Conservation (phyloP, 2,797 vertebrate species). For the Rhinophrynus dorsalis region DNA sequence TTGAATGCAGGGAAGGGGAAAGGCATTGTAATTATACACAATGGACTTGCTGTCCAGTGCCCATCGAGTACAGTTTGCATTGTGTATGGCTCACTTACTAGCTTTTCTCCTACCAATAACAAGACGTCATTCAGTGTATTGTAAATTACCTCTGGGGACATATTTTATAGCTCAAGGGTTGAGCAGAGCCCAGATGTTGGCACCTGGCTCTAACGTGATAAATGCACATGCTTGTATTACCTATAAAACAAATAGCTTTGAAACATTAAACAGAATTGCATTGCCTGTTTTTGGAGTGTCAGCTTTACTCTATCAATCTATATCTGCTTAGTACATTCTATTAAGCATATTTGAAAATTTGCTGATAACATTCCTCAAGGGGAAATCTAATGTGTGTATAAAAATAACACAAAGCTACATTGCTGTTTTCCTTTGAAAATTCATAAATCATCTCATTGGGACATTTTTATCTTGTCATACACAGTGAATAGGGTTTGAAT, state of each 20-base stretch:
- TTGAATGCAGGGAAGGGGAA: constrained; percentile 48
- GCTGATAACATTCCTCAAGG: constrained; percentile 6
- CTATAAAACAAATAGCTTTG: constrained; percentile 55
- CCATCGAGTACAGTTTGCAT: constrained; percentile 59
- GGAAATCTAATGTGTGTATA: constrained; percentile 21
- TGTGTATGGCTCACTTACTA: constrained; percentile 56
- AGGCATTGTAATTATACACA: constrained; percentile 67
- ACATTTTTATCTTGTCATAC: constrained; percentile 51
- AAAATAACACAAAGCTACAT: constrained; percentile 40
- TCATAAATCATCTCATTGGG: constrained; percentile 53
- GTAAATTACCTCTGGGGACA: constrained; percentile 60
- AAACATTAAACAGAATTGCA: constrained; percentile 46
- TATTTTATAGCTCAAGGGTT: constrained; percentile 55
- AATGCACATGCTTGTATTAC: constrained; percentile 57
- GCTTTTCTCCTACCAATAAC: constrained; percentile 64
- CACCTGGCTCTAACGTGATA: constrained; percentile 59
- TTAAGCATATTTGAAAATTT: constrained; percentile 48
- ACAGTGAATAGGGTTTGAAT: constrained; percentile 41
- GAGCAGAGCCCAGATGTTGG: constrained; percentile 62
- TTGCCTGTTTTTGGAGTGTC: constrained; percentile 40
- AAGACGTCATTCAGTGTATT: constrained; percentile 73
- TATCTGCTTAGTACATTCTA: constrained; percentile 42
- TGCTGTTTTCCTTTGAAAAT: constrained; percentile 27
- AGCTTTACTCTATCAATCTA: constrained; percentile 43
- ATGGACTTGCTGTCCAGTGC: constrained; percentile 64